Base-by-base conservation (phyloP, 2,888 invertebrate species). In the Petrolisthes manimaculis region DNA sequence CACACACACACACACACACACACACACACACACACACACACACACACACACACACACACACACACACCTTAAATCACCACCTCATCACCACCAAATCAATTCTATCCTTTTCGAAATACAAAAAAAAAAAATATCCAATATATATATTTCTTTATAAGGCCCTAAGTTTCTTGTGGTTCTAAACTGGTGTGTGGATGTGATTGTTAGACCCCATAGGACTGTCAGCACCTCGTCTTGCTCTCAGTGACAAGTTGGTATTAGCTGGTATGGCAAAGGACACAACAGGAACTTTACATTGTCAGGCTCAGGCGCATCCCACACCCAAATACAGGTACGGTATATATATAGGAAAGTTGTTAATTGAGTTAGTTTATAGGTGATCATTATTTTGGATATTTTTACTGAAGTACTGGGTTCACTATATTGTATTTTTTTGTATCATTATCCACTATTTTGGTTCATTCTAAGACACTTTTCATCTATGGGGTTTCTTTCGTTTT, bases 291-390 rank as follows among this genome's bases (percentile, higher is more conserved):
- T 83, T 91, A 67, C 55, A 78, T 14, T 91, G 91, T 56, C 86
- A 79, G 80, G 91, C 91, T 5, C 91, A 91, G 89, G 91, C 90
- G 37, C 86, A 86, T 81, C 91, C 91, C 14, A 85, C 90, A 4
- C 91, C 91, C n/a, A 56, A 56, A 56, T 75, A 75, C 81, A 71
- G 81, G 86, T 86, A 53, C 12, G 84, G n/a, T 6, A 12, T 14
- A 14, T 14, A 61, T 61, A 14, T 61, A 61, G 12, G 61, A 61
- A 0, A 37, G 37, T 37, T 37, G n/a, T n/a, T n/a, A n/a, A 37
- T 37, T 37, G 37, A 37, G 37, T 37, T 37, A n/a, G n/a, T n/a
- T n/a, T n/a, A 1, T 37, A 37, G 37, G 37, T 37, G 37, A 37
- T 37, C 0, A 37, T 37, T 37, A 37, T 37, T 37, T 37, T 37